Evolutionary conservation across 2,888 invertebrate species (phyloP).

Genomic region (Papilio elwesi): DNA sequence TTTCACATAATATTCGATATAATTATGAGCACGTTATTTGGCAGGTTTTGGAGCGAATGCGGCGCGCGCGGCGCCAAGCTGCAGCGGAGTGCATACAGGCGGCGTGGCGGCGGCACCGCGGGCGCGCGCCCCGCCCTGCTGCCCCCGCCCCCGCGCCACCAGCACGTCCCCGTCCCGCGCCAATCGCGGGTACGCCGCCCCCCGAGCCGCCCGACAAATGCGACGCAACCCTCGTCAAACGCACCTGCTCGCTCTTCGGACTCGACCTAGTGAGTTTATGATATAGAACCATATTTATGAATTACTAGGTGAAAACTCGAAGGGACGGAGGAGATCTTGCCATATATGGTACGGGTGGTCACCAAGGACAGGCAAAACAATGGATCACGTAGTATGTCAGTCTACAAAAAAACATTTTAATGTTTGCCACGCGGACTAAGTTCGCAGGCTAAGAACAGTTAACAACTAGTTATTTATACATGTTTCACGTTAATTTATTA

Average conservation of each 20-base stretch:
- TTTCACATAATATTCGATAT: not conserved
- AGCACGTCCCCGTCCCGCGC: constrained; percentile 93
- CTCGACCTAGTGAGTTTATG: constrained; percentile 89
- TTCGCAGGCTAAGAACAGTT: too few relatives aligned
- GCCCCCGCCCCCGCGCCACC: constrained; percentile 61
- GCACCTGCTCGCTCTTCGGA: constrained; percentile 95
- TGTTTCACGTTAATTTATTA: not conserved
- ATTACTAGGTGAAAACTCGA: too few relatives aligned
- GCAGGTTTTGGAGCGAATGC: constrained; percentile 93
- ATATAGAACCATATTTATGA: not conserved
- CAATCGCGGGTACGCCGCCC: constrained; percentile 95
- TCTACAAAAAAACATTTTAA: too few relatives aligned
- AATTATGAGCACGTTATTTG: not conserved
- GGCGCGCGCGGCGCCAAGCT: constrained; percentile 89
- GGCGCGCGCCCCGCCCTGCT: constrained; percentile 67
- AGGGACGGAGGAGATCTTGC: too few relatives aligned
- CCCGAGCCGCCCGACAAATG: constrained; percentile 93
- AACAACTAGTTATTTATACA: too few relatives aligned
- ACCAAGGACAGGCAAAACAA: too few relatives aligned
- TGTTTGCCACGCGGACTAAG: too few relatives aligned
- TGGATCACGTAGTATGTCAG: too few relatives aligned
- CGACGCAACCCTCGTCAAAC: constrained; percentile 94
- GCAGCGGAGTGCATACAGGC: constrained; percentile 94
- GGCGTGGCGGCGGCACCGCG: constrained; percentile 92
- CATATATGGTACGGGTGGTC: too few relatives aligned